Conservation (phyloP, 1,140 invertebrate species). For the Euwallacea similis region DNA sequence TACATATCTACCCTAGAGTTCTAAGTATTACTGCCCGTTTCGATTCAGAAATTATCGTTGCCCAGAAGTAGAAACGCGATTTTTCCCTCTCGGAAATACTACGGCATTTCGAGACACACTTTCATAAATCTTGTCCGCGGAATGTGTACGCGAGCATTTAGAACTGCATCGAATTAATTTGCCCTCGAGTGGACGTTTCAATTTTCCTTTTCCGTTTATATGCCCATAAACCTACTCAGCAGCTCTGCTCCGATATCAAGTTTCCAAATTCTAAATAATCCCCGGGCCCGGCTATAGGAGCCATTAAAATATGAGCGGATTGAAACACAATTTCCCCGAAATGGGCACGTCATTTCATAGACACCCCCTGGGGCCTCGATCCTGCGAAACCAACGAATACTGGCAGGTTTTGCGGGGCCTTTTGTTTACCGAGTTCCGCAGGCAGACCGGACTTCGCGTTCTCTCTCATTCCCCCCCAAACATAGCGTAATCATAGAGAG, state of each 20-base stretch:
- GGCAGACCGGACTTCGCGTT: conserved; percentile 5
- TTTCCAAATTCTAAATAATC: conserved; percentile 1
- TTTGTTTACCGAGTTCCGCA: conserved; percentile 33
- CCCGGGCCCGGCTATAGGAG: background rate
- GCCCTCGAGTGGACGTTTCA: background rate
- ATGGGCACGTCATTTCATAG: conserved; percentile 16
- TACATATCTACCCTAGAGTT: conserved; percentile 34
- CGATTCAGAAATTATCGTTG: conserved; percentile 24
- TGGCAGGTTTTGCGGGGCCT: conserved; percentile 28
- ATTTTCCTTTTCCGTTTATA: background rate
- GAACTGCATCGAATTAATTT: conserved; percentile 23
- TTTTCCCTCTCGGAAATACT: conserved; percentile 4
- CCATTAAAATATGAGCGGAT: conserved; percentile 11
- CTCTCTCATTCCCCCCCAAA: conserved; percentile 18
- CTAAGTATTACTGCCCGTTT: conserved; percentile 32
- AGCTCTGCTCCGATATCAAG: no score
- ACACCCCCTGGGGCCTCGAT: conserved; percentile 15
- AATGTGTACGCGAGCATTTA: conserved; percentile 12
- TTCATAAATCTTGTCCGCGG: conserved; percentile 26
- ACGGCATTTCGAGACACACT: conserved; percentile 28
- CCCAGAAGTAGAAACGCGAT: conserved; percentile 18
- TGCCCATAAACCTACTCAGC: no score
- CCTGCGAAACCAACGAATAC: conserved; percentile 18
- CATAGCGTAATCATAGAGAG: conserved; percentile 24
- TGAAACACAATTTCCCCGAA: conserved; percentile 1